Evolutionary conservation across 2,113 vertebrate species (phyloP).

Genomic region (Aplodontia rufa): DNA sequence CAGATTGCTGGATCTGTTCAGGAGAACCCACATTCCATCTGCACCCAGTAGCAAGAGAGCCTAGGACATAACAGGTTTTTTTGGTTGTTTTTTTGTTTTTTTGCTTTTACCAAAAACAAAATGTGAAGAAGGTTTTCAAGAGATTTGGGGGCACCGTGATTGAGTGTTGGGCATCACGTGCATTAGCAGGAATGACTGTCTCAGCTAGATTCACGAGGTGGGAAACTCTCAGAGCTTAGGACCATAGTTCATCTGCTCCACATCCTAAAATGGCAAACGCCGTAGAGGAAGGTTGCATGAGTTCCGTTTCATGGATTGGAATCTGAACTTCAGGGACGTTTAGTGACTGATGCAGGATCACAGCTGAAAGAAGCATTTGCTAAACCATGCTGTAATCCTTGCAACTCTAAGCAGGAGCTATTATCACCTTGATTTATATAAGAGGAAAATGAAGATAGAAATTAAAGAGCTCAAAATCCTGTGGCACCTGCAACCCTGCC

Average conservation of each 20-base stretch:
- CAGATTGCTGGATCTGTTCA: not conserved
- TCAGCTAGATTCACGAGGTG: not conserved
- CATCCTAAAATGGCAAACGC: not conserved
- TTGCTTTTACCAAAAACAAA: conserved; percentile 16
- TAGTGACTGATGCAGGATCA: not conserved
- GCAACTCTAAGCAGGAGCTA: not conserved
- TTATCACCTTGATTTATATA: not conserved
- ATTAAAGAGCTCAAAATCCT: not conserved
- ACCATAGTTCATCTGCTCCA: not conserved
- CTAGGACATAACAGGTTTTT: not conserved
- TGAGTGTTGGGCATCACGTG: not conserved
- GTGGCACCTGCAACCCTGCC: not conserved
- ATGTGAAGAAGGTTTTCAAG: not conserved
- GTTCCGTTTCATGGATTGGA: not conserved
- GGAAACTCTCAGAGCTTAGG: not conserved
- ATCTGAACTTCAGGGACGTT: not conserved
- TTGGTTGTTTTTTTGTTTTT: too few species aligned
- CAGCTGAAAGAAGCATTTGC: not conserved
- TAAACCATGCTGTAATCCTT: not conserved
- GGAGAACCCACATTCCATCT: not conserved
- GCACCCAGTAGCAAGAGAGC: not conserved
- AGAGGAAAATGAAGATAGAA: not conserved
- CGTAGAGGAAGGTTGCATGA: not conserved
- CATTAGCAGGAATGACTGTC: not conserved
- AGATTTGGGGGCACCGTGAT: not conserved